Evolutionary conservation across 2,113 vertebrate genomes (phyloP), one percentile per base, ranked within the genome.

Genomic region (Dascyllus trimaculatus): DNA sequence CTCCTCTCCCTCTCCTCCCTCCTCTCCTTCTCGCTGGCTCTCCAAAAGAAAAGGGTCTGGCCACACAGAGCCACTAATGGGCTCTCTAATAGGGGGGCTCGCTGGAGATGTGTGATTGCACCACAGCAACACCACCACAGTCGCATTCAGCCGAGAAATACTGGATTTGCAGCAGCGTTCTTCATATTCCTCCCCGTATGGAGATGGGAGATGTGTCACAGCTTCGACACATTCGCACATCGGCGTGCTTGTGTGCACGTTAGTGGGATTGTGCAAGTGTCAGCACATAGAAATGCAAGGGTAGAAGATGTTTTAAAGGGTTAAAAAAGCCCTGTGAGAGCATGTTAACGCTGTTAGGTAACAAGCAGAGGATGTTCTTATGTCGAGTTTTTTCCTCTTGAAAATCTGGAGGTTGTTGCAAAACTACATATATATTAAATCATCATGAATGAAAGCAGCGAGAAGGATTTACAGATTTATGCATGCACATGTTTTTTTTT

Each of bases 41-140:
- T 85, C 78, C 43, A 70, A 72, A n/a, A 75, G 70, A 53, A 67
- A 29, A 51, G 69, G 69, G 46, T 82, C 63, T 71, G 67, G 68
- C 69, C 78, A 70, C 82, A 78, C 45, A 71, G 18, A 84, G 51
- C 72, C 81, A 86, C 77, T 92, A 86, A 91, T 89, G 76, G 79
- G 87, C 76, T 92, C 80, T 81, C 54, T 80, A 71, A 84, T 43
- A 64, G 43, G 46, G 64, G 56, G 60, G 64, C 62, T 54, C 59
- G 60, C 79, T 76, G 4, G 71, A 78, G 58, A 81, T 59, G 83
- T 84, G 83, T 72, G 62, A 87, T 78, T 65, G 72, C 51, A 11
- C 78, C 64, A 61, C 82, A 67, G 75, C 75, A 67, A 64, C 75
- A 32, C 72, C 62, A 25, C 60, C 53, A 52, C 70, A 45, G 81